Evolutionary conservation across 2,888 invertebrate species (phyloP).

Genomic region (Mythimna impura): DNA sequence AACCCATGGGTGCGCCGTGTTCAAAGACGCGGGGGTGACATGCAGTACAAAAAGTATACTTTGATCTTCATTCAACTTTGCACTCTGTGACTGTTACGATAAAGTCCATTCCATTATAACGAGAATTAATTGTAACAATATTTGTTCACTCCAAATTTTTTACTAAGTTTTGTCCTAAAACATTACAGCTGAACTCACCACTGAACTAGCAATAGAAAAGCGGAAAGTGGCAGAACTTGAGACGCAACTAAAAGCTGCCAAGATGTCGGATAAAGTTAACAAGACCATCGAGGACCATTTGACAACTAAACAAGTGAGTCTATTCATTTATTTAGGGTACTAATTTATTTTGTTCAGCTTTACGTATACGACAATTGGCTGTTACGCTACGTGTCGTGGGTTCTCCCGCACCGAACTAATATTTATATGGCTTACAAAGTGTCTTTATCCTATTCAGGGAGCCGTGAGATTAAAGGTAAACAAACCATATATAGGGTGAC

Average conservation of each 20-base stretch:
- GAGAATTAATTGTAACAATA: not conserved
- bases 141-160: too few relatives aligned
- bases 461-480: too few relatives aligned
- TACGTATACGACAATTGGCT: too few relatives aligned
- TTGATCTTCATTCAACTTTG: not conserved
- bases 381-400: too few relatives aligned
- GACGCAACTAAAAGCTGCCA: constrained; percentile 70
- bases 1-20: too few relatives aligned
- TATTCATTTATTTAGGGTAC: too few relatives aligned
- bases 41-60: too few relatives aligned
- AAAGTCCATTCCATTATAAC: not conserved
- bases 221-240: constrained; percentile 77
- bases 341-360: not conserved
- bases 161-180: not conserved
- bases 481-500: too few relatives aligned
- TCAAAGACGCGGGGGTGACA: too few relatives aligned
- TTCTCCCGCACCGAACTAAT: too few relatives aligned
- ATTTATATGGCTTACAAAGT: too few relatives aligned
- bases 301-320: constrained; percentile 62
- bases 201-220: constrained; percentile 75
- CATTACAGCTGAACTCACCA: constrained; percentile 72
- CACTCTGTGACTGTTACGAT: not conserved
- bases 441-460: too few relatives aligned
- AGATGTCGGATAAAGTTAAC: constrained; percentile 66
- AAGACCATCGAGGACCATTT: constrained; percentile 71